Percentiles rank a stretch among this genome's conserved stretches.
phyloP scores from a whole-genome alignment of 2,888 invertebrate genomes.

The Macaria notata region DNA sequence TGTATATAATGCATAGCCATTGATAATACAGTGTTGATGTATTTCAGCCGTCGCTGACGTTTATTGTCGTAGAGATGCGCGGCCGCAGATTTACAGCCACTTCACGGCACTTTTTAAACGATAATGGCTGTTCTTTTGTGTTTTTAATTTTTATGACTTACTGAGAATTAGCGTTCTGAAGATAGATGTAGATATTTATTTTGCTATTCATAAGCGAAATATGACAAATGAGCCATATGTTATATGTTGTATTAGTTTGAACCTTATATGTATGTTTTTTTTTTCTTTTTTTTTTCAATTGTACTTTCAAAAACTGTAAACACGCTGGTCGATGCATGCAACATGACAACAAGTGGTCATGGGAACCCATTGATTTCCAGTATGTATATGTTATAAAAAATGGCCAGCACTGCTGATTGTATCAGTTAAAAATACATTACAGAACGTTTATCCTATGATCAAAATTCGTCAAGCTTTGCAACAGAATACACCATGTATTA shows the following conservation, averaged over 20 bases:
- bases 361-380: too few relatives aligned
- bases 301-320: not conserved
- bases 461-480: too few relatives aligned
- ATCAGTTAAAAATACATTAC: too few relatives aligned
- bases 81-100: constrained; percentile 23
- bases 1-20: not conserved
- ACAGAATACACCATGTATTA: too few relatives aligned
- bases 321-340: not conserved
- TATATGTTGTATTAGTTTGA: too few relatives aligned
- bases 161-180: constrained; percentile 8
- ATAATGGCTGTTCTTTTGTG: constrained; percentile 19
- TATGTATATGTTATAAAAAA: too few relatives aligned
- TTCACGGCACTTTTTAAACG: constrained; percentile 24
- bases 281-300: not conserved
- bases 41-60: constrained; percentile 20
- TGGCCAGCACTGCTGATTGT: too few relatives aligned
- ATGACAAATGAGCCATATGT: too few relatives aligned
- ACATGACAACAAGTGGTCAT: too few relatives aligned
- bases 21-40: constrained; percentile 9
- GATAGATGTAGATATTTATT: not conserved
- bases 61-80: constrained; percentile 26
- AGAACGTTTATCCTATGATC: too few relatives aligned
- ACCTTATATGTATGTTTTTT: too few relatives aligned
- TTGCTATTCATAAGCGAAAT: too few relatives aligned
- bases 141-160: constrained; percentile 20